These are phyloP conservation scores for Vollenhovia emeryi DNA, from an alignment of 1,140 invertebrate species.

Conservation along the genomic window DNA sequence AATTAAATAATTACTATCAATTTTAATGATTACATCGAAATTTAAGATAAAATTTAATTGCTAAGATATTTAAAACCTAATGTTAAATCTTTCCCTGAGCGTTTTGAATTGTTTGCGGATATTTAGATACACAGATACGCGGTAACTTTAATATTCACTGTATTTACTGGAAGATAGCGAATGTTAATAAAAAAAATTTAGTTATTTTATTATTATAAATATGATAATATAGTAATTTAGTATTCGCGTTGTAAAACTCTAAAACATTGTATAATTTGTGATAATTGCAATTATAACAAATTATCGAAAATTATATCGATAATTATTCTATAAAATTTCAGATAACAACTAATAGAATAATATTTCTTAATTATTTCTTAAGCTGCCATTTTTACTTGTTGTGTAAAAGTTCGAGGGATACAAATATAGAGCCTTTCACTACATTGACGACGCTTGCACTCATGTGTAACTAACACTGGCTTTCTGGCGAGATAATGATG, in stretches of 20 bases:
- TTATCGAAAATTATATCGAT: background rate
- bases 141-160: background rate
- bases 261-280: background rate
- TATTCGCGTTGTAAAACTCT: background rate
- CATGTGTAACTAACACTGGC: background rate
- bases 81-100: background rate
- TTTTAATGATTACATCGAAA: background rate
- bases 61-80: background rate
- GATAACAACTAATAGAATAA: background rate
- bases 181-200: background rate
- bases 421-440: background rate
- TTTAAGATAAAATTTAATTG: background rate
- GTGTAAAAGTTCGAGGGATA: background rate
- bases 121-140: background rate
- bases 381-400: background rate
- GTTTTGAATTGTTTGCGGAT: background rate
- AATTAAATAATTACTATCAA: background rate
- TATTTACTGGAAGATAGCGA: background rate
- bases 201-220: background rate
- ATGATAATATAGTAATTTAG: background rate
- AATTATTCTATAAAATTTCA: background rate
- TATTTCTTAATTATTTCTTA: conserved; percentile 5
- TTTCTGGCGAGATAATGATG: background rate
- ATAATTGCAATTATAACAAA: background rate
- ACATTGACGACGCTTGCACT: background rate